A percentile compares a stretch with the other conserved stretches of the same genome.
These are phyloP conservation scores for Megathymus violae DNA, from an alignment of 1,140 invertebrate species.

Conservation along the genomic window DNA sequence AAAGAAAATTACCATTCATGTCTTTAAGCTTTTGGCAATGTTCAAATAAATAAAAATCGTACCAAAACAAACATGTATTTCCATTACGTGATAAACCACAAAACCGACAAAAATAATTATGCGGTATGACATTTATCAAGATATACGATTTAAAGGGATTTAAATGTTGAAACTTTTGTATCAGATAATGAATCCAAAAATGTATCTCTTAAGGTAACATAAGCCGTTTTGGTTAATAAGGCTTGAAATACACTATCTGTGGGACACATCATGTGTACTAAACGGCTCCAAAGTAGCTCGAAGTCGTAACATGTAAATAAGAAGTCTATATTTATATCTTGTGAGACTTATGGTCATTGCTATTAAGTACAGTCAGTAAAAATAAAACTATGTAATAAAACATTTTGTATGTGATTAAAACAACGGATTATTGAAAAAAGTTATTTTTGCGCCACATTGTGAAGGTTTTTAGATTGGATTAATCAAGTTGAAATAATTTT, in stretches of 20 bases:
- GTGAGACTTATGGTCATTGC: neutral
- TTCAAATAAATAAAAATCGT: neutral
- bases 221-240: neutral
- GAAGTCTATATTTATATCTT: neutral
- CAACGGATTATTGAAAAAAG: no score
- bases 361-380: neutral
- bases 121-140: neutral
- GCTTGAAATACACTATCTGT: no score
- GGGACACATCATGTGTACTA: neutral
- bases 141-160: neutral
- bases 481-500: no score
- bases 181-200: neutral
- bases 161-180: neutral
- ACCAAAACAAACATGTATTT: neutral
- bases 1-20: no score
- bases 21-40: no score
- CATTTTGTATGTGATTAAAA: no score
- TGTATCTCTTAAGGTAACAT: neutral
- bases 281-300: neutral
- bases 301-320: neutral
- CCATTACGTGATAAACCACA: neutral
- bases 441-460: no score
- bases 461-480: no score
- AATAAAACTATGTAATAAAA: no score
- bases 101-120: constrained; percentile 19